Conservation (phyloP, 2,888 invertebrate species). For the Bombyx huttoni region DNA sequence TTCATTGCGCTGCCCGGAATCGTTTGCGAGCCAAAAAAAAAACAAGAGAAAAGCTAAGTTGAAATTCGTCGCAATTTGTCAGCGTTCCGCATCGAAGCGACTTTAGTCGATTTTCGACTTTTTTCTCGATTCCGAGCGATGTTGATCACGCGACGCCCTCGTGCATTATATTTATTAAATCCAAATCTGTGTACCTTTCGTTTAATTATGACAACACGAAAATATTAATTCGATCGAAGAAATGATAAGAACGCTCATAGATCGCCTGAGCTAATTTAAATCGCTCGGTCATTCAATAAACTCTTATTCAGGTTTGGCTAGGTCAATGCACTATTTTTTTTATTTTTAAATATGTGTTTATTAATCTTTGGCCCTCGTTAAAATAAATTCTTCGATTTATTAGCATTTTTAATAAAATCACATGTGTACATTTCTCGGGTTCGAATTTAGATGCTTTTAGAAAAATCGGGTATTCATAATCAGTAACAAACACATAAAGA, state of each 20-base stretch:
- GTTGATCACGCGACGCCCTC: conserved; percentile 58
- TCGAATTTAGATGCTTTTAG: not conserved
- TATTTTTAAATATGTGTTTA: not conserved
- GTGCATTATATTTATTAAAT: conserved; percentile 30
- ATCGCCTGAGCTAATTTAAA: too few species aligned
- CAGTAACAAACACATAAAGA: not conserved
- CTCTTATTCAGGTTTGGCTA: not conserved
- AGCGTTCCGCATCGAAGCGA: conserved; percentile 51
- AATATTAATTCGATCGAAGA: conserved; percentile 12
- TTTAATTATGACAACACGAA: conserved; percentile 46
- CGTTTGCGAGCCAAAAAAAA: conserved; percentile 28
- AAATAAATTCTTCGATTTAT: conserved; percentile 1
- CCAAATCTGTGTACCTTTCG: conserved; percentile 44
- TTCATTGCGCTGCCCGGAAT: conserved; percentile 19
- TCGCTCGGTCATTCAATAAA: too few species aligned
- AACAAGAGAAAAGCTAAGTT: conserved; percentile 16
- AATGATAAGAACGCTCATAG: too few species aligned
- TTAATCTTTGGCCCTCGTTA: not conserved
- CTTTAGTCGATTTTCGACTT: conserved; percentile 48
- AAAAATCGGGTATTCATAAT: not conserved
- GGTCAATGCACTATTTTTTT: not conserved
- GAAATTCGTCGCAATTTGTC: conserved; percentile 62
- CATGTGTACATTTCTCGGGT: not conserved
- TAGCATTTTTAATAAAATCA: not conserved
- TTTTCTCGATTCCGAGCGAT: conserved; percentile 57